These are phyloP conservation scores for Chionoecetes opilio DNA, from an alignment of 1,140 invertebrate species.

Conservation along the genomic window DNA sequence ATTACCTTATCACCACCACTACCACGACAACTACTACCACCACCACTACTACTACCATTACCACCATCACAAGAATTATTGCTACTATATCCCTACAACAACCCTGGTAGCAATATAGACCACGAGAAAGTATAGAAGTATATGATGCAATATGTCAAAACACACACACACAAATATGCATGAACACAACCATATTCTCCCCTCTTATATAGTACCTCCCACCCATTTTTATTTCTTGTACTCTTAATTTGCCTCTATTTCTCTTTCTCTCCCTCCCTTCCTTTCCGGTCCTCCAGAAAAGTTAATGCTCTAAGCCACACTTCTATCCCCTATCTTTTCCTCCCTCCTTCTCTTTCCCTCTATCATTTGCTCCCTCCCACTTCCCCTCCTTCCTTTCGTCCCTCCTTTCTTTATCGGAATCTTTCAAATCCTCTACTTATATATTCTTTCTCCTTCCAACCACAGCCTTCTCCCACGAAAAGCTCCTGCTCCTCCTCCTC, in stretches of 20 bases:
- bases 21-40: background rate
- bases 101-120: background rate
- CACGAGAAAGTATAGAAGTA: background rate
- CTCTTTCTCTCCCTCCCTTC: background rate
- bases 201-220: background rate
- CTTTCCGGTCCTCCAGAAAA: background rate
- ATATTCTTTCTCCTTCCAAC: background rate
- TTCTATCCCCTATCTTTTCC: background rate
- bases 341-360: slow-evolving; percentile 25
- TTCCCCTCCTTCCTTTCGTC: background rate
- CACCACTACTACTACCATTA: slow-evolving; percentile 6
- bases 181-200: background rate
- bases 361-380: too few species aligned
- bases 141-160: background rate
- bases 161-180: background rate
- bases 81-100: too few species aligned
- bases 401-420: background rate
- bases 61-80: background rate
- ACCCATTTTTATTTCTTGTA: background rate
- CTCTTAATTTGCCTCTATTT: background rate
- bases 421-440: background rate
- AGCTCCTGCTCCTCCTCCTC: background rate
- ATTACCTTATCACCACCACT: background rate
- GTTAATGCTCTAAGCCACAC: too few species aligned
- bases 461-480: background rate